phyloP scores from a whole-genome alignment of 35 echinoderm and acorn worm genomes.

The Nesometra sesokonis region DNA sequence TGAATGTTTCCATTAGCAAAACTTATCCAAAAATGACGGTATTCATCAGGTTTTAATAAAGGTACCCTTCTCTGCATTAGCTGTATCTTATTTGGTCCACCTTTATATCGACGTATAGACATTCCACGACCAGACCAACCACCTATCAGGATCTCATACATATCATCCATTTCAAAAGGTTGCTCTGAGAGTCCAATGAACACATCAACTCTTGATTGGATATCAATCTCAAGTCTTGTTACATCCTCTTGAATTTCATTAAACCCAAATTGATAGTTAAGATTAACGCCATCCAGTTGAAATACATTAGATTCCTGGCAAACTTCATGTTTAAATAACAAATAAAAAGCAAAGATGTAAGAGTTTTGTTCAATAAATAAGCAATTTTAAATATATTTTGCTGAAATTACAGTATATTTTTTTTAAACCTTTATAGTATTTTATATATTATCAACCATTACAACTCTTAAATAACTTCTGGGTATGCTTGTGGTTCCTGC shows the following conservation, averaged over 20 bases:
- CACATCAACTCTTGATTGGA: background rate
- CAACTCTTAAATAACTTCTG: too few relatives aligned
- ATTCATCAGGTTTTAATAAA: background rate
- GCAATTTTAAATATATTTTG: too few relatives aligned
- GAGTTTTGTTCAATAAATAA: too few relatives aligned
- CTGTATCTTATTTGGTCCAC: background rate
- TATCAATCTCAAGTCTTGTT: background rate
- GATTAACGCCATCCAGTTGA: background rate
- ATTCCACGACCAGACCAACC: background rate
- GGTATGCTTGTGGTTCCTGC: too few relatives aligned
- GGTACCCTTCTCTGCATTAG: background rate
- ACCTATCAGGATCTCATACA: slow-evolving; percentile 19
- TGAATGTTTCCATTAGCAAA: slow-evolving; percentile 2
- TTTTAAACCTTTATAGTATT: too few relatives aligned
- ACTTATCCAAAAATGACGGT: background rate
- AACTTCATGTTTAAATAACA: background rate
- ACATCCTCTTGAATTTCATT: background rate
- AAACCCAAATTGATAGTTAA: background rate
- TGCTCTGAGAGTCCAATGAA: background rate
- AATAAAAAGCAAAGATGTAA: too few relatives aligned
- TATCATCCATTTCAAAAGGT: background rate
- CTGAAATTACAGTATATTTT: too few relatives aligned
- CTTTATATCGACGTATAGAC: background rate
- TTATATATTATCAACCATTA: too few relatives aligned
- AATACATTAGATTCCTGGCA: background rate